Base-by-base conservation (phyloP, 2,113 vertebrate genomes). In the Cyphomyrus discorhynchus region DNA sequence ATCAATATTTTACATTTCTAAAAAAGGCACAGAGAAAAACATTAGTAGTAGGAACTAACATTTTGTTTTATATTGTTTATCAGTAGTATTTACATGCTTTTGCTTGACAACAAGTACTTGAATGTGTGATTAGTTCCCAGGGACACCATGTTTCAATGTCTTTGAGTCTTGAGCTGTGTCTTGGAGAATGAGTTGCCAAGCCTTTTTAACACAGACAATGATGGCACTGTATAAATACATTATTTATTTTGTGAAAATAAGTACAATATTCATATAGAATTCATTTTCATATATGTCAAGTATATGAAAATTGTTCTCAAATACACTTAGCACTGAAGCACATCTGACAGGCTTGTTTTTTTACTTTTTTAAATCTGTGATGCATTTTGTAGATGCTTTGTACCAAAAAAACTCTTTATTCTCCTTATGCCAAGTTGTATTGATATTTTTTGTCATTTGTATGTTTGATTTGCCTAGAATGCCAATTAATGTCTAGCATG, bases 141-240 rank as follows among this genome's bases (percentile, higher is more conserved):
- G 90, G 90, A 88, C 88, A 93, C 93, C 94, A 91, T 95, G 94
- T 94, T 93, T 94, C 93, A 92, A 53, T 53, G 89, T 92, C 89
- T 91, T 89, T 92, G 93, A 92, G 92, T 95, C 93, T 56, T 94
- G 95, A 96, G 94, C 92, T 92, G 89, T 95, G 94, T 94, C 94
- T 96, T 96, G 95, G 95, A 96, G 94, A 94, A 96, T 96, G 95
- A 96, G 96, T 96, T 95, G 95, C 94, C 93, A 95, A 95, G 93
- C 94, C 91, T 96, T 95, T 95, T 94, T 94, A 86, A 93, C 94
- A 92, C 93, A 95, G 95, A 93, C 90, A 93, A 93, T 92, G 91
- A 93, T 92, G 91, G 94, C 93, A 94, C 93, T 94, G 94, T 93
- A 94, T 92, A 92, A 93, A 93, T 92, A 92, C 94, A 94, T 95